Percentiles rank a stretch among this genome's conserved stretches.
These are phyloP conservation scores for Trachythela sp. DNA, from an alignment of 64 coral and sea anemone genomes.

Conservation along the genomic window DNA sequence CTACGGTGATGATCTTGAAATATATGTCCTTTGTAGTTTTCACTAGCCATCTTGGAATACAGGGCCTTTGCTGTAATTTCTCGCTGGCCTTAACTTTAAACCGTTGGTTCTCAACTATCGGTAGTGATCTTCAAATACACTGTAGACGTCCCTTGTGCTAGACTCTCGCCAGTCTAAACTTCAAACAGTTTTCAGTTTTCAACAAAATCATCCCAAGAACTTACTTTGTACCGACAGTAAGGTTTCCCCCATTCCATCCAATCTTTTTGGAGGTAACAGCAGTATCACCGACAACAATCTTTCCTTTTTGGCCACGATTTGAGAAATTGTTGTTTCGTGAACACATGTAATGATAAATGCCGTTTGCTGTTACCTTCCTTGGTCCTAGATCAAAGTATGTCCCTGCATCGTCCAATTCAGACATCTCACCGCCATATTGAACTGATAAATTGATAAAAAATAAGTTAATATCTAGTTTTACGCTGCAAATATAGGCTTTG, in stretches of 20 bases:
- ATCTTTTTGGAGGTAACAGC: slow-evolving; percentile 48
- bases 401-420: slow-evolving; percentile 89
- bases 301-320: slow-evolving; percentile 90
- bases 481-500: too few relatives aligned
- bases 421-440: slow-evolving; percentile 96
- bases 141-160: too few relatives aligned
- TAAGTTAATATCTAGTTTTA: not conserved
- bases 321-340: slow-evolving; percentile 97
- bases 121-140: too few relatives aligned
- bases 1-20: not conserved
- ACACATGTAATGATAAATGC: slow-evolving; percentile 86
- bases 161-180: too few relatives aligned
- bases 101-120: too few relatives aligned
- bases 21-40: too few relatives aligned
- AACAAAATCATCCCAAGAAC: slow-evolving; percentile 5
- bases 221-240: slow-evolving; percentile 67
- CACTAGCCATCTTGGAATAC: too few relatives aligned
- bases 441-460: slow-evolving; percentile 33
- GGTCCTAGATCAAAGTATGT: slow-evolving; percentile 92
- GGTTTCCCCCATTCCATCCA: slow-evolving; percentile 58
- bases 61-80: too few relatives aligned
- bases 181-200: not conserved
- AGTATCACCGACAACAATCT: slow-evolving; percentile 57
- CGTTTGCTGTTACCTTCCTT: slow-evolving; percentile 67
- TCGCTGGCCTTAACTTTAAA: too few relatives aligned